Conservation (phyloP, 2,113 vertebrate species). For the Callocephalon fimbriatum region DNA sequence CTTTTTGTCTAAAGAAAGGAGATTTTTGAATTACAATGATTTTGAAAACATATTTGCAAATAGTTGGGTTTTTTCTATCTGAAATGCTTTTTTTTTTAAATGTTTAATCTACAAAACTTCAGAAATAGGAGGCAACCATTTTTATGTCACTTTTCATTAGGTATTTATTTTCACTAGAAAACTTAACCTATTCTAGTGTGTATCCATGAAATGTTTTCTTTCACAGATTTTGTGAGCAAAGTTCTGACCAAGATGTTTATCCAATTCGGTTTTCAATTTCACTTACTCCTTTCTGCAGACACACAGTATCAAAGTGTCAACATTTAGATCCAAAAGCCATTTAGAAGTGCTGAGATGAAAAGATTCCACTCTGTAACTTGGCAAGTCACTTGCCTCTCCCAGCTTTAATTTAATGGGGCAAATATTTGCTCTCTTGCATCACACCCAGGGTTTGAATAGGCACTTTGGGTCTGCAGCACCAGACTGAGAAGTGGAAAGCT, state of each 20-base stretch:
- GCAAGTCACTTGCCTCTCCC: background rate
- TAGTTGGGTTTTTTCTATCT: background rate
- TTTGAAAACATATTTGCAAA: background rate
- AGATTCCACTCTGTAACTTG: background rate
- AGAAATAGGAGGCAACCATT: background rate
- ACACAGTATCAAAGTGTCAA: background rate
- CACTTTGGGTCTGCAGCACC: background rate
- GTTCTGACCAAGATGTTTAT: background rate
- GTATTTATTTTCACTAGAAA: background rate
- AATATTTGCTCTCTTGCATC: slow-evolving; percentile 33
- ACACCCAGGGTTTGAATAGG: background rate
- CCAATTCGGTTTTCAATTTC: slow-evolving; percentile 9
- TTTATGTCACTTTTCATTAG: background rate
- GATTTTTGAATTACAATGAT: background rate
- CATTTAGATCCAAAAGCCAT: background rate
- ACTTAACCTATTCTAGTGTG: background rate
- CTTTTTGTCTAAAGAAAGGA: background rate
- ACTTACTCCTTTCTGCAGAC: background rate
- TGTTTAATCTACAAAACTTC: background rate
- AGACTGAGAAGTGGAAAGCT: slow-evolving; percentile 3
- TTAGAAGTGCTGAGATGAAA: slow-evolving; percentile 2
- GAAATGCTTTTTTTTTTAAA: background rate
- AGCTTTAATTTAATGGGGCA: background rate
- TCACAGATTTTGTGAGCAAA: background rate
- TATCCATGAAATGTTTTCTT: background rate